These are phyloP conservation scores for Philonicus albiceps DNA, from an alignment of 2,888 invertebrate genomes.

Conservation along the genomic window DNA sequence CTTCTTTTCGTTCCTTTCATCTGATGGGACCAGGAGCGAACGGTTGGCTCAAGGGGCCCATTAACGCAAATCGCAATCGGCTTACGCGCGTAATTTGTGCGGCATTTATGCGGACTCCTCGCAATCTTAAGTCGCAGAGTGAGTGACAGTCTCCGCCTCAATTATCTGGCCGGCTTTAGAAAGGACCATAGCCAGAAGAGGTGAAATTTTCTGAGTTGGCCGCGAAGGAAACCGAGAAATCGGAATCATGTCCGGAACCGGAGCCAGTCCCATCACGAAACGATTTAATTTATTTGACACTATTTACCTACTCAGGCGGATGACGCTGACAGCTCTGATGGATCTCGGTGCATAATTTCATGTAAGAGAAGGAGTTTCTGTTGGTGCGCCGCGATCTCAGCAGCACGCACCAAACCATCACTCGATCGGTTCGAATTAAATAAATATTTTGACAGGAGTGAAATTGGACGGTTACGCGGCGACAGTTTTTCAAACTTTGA, in stretches of 20 bases:
- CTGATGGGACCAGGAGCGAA: not conserved
- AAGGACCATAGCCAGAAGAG: conserved; percentile 23
- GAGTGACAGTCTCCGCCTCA: conserved; percentile 23
- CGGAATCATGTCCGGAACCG: not conserved
- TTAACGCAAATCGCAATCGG: conserved; percentile 1
- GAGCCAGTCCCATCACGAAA: not conserved
- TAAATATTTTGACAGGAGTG: not conserved
- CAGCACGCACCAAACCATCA: not conserved
- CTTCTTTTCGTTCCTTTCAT: not conserved
- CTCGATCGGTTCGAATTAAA: not conserved
- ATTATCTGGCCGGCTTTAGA: conserved; percentile 18
- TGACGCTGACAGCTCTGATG: conserved; percentile 18
- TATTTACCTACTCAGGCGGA: conserved; percentile 19
- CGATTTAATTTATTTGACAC: conserved; percentile 31
- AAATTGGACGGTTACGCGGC: not conserved
- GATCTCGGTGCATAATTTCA: conserved; percentile 11
- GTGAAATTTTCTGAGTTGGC: conserved; percentile 1
- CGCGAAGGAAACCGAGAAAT: not conserved
- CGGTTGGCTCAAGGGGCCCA: not conserved
- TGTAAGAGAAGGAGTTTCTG: conserved; percentile 2
- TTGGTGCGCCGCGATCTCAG: not conserved
- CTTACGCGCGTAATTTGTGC: conserved; percentile 22
- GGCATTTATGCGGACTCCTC: not conserved
- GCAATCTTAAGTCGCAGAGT: not conserved
- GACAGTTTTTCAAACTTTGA: not conserved